Conservation (phyloP, 1,140 invertebrate genomes). For the Atta texana region DNA sequence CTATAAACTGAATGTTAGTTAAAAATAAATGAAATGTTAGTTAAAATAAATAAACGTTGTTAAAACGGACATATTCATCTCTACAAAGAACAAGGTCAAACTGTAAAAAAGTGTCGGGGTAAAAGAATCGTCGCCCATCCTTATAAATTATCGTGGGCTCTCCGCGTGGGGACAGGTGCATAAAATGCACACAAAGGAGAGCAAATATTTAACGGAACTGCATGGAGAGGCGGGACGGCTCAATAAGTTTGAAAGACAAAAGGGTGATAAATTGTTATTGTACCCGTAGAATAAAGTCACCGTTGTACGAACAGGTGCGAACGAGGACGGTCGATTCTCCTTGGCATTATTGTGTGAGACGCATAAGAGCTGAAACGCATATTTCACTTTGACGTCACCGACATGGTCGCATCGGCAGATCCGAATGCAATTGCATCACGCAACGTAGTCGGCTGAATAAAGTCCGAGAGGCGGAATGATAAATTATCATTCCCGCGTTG, state of each 20-base stretch:
- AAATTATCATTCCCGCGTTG: slow-evolving; percentile 59
- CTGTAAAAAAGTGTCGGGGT: slow-evolving; percentile 24
- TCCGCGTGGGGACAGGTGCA: slow-evolving; percentile 47
- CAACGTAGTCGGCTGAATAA: slow-evolving; percentile 67
- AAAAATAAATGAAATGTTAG: slow-evolving; percentile 8
- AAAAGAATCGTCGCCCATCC: slow-evolving; percentile 27
- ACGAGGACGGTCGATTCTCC: slow-evolving; percentile 63
- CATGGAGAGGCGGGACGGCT: slow-evolving; percentile 41
- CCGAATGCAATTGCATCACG: slow-evolving; percentile 60
- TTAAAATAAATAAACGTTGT: background rate
- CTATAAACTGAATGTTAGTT: background rate
- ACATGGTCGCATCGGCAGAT: slow-evolving; percentile 66
- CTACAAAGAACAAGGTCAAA: slow-evolving; percentile 44
- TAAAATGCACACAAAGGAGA: slow-evolving; percentile 57
- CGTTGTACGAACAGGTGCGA: slow-evolving; percentile 61
- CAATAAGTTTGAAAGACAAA: slow-evolving; percentile 70
- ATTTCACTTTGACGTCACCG: slow-evolving; percentile 72
- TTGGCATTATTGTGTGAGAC: slow-evolving; percentile 61
- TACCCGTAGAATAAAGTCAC: slow-evolving; percentile 57
- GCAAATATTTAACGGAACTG: slow-evolving; percentile 64
- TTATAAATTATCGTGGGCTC: slow-evolving; percentile 45
- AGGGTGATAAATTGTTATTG: slow-evolving; percentile 70
- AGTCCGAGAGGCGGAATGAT: slow-evolving; percentile 71
- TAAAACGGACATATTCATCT: slow-evolving; percentile 20
- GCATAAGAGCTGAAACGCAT: slow-evolving; percentile 58